phyloP scores from a whole-genome alignment of 1,140 invertebrate genomes.

The Nasonia vitripennis region DNA sequence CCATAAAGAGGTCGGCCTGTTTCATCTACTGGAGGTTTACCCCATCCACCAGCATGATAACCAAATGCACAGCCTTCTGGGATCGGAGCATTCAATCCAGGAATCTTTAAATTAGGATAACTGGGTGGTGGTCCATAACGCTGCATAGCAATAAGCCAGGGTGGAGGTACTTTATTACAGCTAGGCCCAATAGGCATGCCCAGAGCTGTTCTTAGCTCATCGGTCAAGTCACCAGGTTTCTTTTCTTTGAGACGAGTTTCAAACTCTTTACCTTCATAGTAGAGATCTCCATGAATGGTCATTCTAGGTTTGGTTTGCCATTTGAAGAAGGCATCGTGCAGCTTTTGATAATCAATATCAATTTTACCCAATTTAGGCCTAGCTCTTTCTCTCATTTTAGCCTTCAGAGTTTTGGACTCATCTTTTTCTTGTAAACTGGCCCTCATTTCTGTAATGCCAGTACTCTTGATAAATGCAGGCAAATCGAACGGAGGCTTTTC shows the following conservation, averaged over 20 bases:
- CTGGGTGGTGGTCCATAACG: slow-evolving; percentile 99
- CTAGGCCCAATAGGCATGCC: slow-evolving; percentile 98
- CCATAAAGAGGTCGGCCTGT: slow-evolving; percentile 98
- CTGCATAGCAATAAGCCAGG: slow-evolving; percentile 99
- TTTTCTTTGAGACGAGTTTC: slow-evolving; percentile 98
- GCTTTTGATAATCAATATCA: slow-evolving; percentile 99
- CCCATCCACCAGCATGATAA: slow-evolving; percentile 99
- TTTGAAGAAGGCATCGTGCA: slow-evolving; percentile 99
- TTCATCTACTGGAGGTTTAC: slow-evolving; percentile 99
- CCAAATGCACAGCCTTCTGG: slow-evolving; percentile 98
- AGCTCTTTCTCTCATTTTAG: slow-evolving; percentile 98
- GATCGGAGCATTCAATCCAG: slow-evolving; percentile 94
- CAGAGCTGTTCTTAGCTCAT: slow-evolving; percentile 95
- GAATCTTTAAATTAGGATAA: slow-evolving; percentile 99
- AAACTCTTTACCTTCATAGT: slow-evolving; percentile 99
- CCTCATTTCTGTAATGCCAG: slow-evolving; percentile 99
- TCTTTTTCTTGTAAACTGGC: slow-evolving; percentile 99
- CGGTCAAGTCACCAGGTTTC: slow-evolving; percentile 97
- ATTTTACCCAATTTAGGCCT: slow-evolving; percentile 99
- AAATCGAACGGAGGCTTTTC: slow-evolving; percentile 99
- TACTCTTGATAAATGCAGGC: slow-evolving; percentile 99
- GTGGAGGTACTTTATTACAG: slow-evolving; percentile 93
- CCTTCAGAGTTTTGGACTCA: slow-evolving; percentile 96
- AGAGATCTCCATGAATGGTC: slow-evolving; percentile 99
- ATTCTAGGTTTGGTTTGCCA: slow-evolving; percentile 99